Conservation (phyloP, 2,888 invertebrate species). For the Drosophila austrosaltans region DNA sequence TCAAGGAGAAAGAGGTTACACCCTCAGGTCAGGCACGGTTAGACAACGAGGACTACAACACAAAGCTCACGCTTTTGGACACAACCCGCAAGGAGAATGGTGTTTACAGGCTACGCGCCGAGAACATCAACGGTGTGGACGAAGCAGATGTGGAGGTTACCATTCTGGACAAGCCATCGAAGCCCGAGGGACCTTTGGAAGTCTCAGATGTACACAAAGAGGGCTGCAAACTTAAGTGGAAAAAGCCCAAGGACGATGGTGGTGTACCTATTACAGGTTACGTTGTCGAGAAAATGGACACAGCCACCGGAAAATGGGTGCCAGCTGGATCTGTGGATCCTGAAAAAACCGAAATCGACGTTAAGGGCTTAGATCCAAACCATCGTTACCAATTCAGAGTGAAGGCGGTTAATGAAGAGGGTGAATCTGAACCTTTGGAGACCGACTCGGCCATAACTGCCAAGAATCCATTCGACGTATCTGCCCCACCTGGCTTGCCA, state of each 20-base stretch:
- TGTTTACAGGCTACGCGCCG: conserved; percentile 94
- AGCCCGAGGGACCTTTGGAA: conserved; percentile 93
- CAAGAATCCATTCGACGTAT: conserved; percentile 98
- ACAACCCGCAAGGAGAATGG: conserved; percentile 94
- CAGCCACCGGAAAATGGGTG: conserved; percentile 93
- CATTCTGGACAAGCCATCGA: conserved; percentile 87
- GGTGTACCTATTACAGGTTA: conserved; percentile 95
- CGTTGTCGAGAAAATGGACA: conserved; percentile 97
- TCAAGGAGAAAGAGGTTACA: conserved; percentile 86
- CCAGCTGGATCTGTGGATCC: conserved; percentile 93
- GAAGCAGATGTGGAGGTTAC: conserved; percentile 96
- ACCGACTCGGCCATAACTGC: conserved; percentile 94
- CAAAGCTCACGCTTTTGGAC: conserved; percentile 91
- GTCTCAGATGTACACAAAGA: conserved; percentile 96
- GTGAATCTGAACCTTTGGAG: conserved; percentile 97
- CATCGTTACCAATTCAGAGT: conserved; percentile 99
- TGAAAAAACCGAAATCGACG: conserved; percentile 91
- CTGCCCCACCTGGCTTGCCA: conserved; percentile 94
- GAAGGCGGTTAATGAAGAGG: conserved; percentile 97
- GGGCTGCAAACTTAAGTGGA: conserved; percentile 96
- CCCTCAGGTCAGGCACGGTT: conserved; percentile 89
- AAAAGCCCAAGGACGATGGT: conserved; percentile 97
- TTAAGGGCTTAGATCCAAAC: conserved; percentile 94
- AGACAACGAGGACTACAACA: conserved; percentile 96
- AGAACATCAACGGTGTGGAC: conserved; percentile 96